Evolutionary conservation across 1,140 invertebrate genomes (phyloP).

Genomic region (Cheumatopsyche charites): DNA sequence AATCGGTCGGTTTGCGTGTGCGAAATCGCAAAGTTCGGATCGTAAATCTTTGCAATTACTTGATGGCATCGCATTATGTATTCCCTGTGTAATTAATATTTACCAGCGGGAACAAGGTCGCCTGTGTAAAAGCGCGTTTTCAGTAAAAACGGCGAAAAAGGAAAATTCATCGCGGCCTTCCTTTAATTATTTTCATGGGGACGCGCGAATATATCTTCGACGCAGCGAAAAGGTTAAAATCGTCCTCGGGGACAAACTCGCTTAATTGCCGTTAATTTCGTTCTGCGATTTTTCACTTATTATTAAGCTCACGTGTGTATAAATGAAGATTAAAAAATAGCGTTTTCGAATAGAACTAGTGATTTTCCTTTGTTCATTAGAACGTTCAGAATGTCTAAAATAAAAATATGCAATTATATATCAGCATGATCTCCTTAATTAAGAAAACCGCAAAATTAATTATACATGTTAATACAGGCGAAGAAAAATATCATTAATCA

Average conservation of each 20-base stretch:
- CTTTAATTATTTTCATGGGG: background rate
- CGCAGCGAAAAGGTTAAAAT: conserved; percentile 4
- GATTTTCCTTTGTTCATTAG: too few species aligned
- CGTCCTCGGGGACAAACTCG: background rate
- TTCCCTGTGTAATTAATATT: conserved; percentile 18
- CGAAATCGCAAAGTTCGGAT: conserved; percentile 1
- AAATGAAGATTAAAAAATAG: too few species aligned
- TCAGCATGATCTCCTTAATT: too few species aligned
- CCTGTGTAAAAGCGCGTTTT: background rate
- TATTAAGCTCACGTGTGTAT: too few species aligned
- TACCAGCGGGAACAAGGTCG: too few species aligned
- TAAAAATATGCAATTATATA: too few species aligned
- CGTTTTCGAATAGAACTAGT: too few species aligned
- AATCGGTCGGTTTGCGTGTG: background rate
- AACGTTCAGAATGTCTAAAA: too few species aligned
- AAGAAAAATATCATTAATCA: too few species aligned
- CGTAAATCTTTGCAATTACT: conserved; percentile 15
- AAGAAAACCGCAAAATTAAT: too few species aligned
- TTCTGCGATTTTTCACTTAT: too few species aligned
- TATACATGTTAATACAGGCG: too few species aligned
- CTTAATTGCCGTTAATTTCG: background rate
- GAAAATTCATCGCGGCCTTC: background rate
- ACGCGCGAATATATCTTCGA: background rate
- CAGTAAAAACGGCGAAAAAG: conserved; percentile 1
- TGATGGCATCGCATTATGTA: conserved; percentile 12